Evolutionary conservation across 2,113 vertebrate genomes (phyloP), one percentile per base, ranked within the genome.

Genomic region (Cyrtonyx montezumae): DNA sequence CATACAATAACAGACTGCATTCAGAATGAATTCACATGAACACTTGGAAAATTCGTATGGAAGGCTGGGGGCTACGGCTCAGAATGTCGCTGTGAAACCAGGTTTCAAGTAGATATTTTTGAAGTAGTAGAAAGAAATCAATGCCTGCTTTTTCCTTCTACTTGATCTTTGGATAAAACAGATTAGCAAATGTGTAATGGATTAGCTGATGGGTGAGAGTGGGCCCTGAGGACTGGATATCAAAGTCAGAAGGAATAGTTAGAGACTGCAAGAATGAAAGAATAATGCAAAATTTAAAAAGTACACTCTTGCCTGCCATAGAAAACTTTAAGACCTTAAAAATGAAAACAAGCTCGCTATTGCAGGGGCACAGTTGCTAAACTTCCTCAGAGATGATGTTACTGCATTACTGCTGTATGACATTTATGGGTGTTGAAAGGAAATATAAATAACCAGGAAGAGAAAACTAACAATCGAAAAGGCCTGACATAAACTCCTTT

Each of bases 191-290:
- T 55, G 34, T 83, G 69, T 92, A 95, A 94, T 70, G 85, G 65
- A 71, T 95, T 91, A 68, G 56, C 88, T 94, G 94, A 95, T 94
- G 85, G 80, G 48, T 65, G 28, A 70, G 75, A 94, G 61, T 61
- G n/a, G 34, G 56, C 30, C 75, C 84, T 83, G 63, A 85, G 92
- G 89, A 77, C 23, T 70, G 51, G n/a, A 80, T 91, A 75, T 58
- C 21, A 34, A 75, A 90, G 66, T 37, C 68, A 30, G 10, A 22
- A 88, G 13, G 36, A 73, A 78, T 70, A 7, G 73, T 82, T 69
- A 56, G 42, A 56, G 26, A 56, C 6, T 71, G 26, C 43, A 62
- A 74, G 82, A 91, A 88, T 25, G 6, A 21, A 59, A 84, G 6
- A 71, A 32, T 40, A 65, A 63, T 20, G 37, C 13, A 61, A 45